Base-by-base conservation (phyloP, 2,113 vertebrate species). In the Embiotoca jacksoni region DNA sequence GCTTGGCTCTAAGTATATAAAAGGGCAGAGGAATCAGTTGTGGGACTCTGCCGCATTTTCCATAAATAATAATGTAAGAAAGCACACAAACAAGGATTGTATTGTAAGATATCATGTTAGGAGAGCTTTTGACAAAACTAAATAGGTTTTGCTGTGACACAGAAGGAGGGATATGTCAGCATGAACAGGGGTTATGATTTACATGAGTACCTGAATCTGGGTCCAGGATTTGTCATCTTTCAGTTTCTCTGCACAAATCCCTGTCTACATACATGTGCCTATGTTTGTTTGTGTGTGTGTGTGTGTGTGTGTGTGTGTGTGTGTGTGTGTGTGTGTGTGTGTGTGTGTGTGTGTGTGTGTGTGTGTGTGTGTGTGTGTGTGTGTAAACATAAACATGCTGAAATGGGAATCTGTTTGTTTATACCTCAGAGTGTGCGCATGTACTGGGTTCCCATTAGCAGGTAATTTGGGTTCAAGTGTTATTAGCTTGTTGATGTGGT, bases 401-500 rank as follows among this genome's bases (percentile, higher is more conserved):
- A 5, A 52, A 52, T 16, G 47, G 16, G 16, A 52, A 44, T 44
- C 41, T 44, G 41, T 44, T 11, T 3, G 10, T 44, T 44, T 44
- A 3, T 44, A 11, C 41, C 10, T 44, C 10, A 11, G 58, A 50
- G 60, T 52, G 23, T 15, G 56, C 11, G n/a, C 15, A 4, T 13
- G 2, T 33, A 23, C 41, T 82, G 52, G 72, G 37, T 63, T 67
- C 49, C 69, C 36, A 77, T 81, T 69, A 78, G 64, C 47, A 39
- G 15, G 32, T 87, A 72, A 82, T 75, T 72, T 68, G 54, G 55
- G 41, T 72, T 66, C 47, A 23, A 57, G 11, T 82, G 65, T 80
- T 84, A 82, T 87, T 70, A 72, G 69, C 72, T 73, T 79, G 73
- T 77, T 83, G 61, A 83, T 75, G 50, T 37, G 50, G 49, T 65